Evolutionary conservation across 1,140 invertebrate species (phyloP), one percentile per base, ranked within the genome.

Genomic region (Meloidogyne floridensis): DNA sequence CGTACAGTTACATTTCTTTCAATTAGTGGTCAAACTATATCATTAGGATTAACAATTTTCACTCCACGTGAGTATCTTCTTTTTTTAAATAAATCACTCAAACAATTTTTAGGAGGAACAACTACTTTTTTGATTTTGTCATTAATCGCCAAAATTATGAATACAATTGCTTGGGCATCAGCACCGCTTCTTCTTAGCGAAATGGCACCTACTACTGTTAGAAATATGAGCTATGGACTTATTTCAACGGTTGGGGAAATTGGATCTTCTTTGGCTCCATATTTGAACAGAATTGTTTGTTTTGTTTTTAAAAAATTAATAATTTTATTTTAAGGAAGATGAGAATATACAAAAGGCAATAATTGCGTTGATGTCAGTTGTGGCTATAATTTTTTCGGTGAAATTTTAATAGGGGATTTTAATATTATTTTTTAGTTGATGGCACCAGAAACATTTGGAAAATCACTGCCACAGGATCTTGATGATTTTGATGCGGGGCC

Each of bases 91-190:
- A 65, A 65, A n/a, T 81, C n/a, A n/a, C 4, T 32, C 13, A 47
- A 47, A 47, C 2, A 11, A 72, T 53, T 72, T 85, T 75, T 71
- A 86, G 85, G 78, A 32, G 69, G 84, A 81, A 80, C 59, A 47
- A 72, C 59, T 47, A 3, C 71, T 75, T 18, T 85, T 51, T 42
- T 86, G 80, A 43, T 69, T 13, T 84, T 87, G 51, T 76, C 86
- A 47, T 71, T 86, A 51, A 18, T 85, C 11, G 85, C 84, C 47
- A 86, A 86, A 74, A 74, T 87, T 9, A 88, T 86, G 72, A 86
- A 86, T 74, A 76, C 32, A 73, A 43, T 87, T 54, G 80, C 84
- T n/a, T 87, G 86, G 84, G 59, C 79, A 13, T 87, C 85, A 10
- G 86, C 73, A 59, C 86, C 85, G 4, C 72, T 86, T n/a, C 20